Base-by-base conservation (phyloP, 2,888 invertebrate genomes). In the Gnatocerus cornutus region DNA sequence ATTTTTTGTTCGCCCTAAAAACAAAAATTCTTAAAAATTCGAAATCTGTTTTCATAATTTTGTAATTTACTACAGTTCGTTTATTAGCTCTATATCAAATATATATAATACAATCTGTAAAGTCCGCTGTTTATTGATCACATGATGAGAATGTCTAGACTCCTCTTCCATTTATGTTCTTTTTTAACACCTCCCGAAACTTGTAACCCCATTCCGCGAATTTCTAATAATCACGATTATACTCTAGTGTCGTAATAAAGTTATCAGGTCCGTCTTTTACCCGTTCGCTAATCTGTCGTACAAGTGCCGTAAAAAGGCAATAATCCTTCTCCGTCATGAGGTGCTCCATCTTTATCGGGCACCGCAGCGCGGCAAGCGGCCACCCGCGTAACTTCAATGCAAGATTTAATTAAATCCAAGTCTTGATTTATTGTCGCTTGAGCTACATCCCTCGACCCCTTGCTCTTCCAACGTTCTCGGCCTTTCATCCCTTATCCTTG, bases 401-500 rank as follows among this genome's bases (percentile, higher is more conserved):
- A 85, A 86, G 86, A 86, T 86, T 86, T 86, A 86, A 86, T 86
- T 86, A 86, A 86, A 86, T 86, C 86, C 86, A 81, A 83, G 85
- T 85, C 86, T 86, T 86, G 86, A 86, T 86, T 86, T 86, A 86
- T 86, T 86, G 85, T 85, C 86, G 84, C 84, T 83, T 80, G 80
- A 78, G 80, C 78, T 73, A 74, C 75, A 67, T 68, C 71, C 69
- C 62, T 33, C 55, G 30, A 30, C 67, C 71, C 73, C 71, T 71
- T 66, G 69, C 72, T 68, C 61, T 46, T 48, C 59, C 68, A 16
- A 16, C 67, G 58, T 46, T 55, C 62, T 56, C 65, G 69, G 61
- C 71, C 73, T 77, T 75, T 77, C 75, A 69, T 74, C 75, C 70
- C 76, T 76, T 76, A 74, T 76, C 71, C 76, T 71, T 46, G 68